phyloP scores from a whole-genome alignment of 2,888 invertebrate genomes.

The Labia minor region DNA sequence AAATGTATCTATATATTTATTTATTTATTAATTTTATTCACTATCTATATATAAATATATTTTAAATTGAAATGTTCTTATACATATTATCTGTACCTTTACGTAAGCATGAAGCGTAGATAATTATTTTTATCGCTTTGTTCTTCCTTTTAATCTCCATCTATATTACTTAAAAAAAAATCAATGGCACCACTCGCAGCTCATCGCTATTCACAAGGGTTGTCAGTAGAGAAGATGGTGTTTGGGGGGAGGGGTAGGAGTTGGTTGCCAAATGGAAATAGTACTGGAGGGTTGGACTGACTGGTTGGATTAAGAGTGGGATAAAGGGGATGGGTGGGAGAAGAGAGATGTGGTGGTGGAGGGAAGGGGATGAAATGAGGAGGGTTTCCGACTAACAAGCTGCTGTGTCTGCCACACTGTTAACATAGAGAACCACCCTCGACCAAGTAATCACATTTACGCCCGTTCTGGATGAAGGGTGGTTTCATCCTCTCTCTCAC shows the following conservation, averaged over 20 bases:
- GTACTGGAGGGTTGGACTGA: not conserved
- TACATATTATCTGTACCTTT: too few relatives aligned
- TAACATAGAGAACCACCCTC: not conserved
- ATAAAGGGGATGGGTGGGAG: too few relatives aligned
- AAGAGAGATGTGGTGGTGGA: too few relatives aligned
- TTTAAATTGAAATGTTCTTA: too few relatives aligned
- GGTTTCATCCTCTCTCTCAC: not conserved
- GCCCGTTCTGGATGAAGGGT: not conserved
- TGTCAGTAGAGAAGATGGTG: not conserved
- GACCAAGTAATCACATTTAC: not conserved
- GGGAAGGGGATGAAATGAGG: not conserved
- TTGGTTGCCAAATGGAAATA: not conserved
- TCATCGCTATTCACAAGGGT: slow-evolving; percentile 7
- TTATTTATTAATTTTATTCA: too few relatives aligned
- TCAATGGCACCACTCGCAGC: not conserved
- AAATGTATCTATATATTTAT: too few relatives aligned
- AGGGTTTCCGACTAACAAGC: not conserved
- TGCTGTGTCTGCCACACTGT: slow-evolving; percentile 13
- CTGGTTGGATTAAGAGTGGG: too few relatives aligned
- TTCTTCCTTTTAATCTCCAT: not conserved
- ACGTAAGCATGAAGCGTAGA: too few relatives aligned
- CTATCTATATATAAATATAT: too few relatives aligned
- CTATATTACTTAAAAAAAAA: slow-evolving; percentile 7
- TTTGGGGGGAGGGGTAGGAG: too few relatives aligned
- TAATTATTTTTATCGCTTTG: not conserved